These are phyloP conservation scores for Glyphotaelius pellucidus DNA, from an alignment of 2,888 invertebrate genomes.

Conservation along the genomic window DNA sequence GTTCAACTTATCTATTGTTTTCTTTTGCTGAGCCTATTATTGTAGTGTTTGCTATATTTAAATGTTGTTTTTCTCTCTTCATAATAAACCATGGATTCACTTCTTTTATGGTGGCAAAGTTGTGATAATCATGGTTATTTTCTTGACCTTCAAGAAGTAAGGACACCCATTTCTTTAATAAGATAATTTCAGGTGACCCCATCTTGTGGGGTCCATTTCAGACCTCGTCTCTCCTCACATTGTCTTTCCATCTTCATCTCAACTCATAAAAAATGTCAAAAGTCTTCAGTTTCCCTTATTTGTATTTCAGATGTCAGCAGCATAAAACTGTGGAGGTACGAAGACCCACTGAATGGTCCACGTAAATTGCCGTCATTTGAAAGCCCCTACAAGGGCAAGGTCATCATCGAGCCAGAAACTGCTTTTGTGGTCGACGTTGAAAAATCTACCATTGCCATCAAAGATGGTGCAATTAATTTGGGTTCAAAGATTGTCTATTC, in stretches of 20 bases:
- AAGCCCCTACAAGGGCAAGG: slow-evolving; percentile 81
- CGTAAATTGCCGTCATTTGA: slow-evolving; percentile 85
- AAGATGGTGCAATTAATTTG: slow-evolving; percentile 73
- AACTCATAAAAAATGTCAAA: neutral
- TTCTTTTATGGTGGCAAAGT: neutral
- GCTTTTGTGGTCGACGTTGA: slow-evolving; percentile 75
- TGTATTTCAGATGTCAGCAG: slow-evolving; percentile 77
- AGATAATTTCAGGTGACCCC: neutral
- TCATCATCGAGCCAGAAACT: slow-evolving; percentile 73
- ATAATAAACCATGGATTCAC: neutral
- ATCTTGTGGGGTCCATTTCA: neutral
- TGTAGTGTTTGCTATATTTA: too few species aligned
- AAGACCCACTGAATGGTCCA: slow-evolving; percentile 86
- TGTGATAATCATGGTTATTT: neutral
- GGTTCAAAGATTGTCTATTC: slow-evolving; percentile 78
- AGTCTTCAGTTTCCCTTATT: neutral
- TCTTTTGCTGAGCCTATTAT: too few species aligned
- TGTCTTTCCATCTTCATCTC: neutral
- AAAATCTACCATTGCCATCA: slow-evolving; percentile 73
- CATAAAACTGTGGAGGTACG: slow-evolving; percentile 86
- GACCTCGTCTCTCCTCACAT: neutral
- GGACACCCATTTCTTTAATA: neutral
- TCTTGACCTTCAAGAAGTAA: too few species aligned
- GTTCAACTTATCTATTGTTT: too few species aligned
- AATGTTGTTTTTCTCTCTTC: neutral